Percentiles rank a stretch among this genome's conserved stretches.
phyloP scores from a whole-genome alignment of 2,797 vertebrate genomes.

The Smutsia temminckii region DNA sequence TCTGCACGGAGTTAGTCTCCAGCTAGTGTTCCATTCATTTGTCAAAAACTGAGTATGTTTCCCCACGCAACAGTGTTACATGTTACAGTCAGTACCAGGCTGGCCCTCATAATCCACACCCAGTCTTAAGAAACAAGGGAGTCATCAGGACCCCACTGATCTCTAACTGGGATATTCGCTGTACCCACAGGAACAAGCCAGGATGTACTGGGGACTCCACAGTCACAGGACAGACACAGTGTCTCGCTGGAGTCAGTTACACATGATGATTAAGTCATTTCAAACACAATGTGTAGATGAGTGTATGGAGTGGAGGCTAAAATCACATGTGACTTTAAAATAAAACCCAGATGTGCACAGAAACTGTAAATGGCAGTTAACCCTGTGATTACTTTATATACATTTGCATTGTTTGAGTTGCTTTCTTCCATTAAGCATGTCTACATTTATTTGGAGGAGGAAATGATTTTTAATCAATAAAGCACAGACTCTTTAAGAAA shows the following conservation, averaged over 20 bases:
- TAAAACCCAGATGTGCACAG: conserved; percentile 40
- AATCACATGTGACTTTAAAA: conserved; percentile 52
- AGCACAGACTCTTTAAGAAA: background rate
- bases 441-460: background rate
- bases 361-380: conserved; percentile 27
- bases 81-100: background rate
- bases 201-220: background rate
- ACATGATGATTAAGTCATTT: conserved; percentile 24
- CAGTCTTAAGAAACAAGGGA: background rate
- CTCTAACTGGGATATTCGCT: background rate
- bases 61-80: background rate
- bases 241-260: background rate
- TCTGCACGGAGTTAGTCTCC: background rate
- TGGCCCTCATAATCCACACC: background rate
- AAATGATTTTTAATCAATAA: background rate
- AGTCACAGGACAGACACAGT: background rate
- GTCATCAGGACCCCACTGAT: background rate
- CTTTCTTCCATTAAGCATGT: background rate
- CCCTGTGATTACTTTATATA: background rate
- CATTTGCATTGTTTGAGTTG: background rate
- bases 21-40: background rate
- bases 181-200: background rate
- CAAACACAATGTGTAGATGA: background rate
- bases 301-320: background rate
- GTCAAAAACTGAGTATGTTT: background rate